phyloP scores from a whole-genome alignment of 2,797 vertebrate species.

The Pseudochaenichthys georgianus region DNA sequence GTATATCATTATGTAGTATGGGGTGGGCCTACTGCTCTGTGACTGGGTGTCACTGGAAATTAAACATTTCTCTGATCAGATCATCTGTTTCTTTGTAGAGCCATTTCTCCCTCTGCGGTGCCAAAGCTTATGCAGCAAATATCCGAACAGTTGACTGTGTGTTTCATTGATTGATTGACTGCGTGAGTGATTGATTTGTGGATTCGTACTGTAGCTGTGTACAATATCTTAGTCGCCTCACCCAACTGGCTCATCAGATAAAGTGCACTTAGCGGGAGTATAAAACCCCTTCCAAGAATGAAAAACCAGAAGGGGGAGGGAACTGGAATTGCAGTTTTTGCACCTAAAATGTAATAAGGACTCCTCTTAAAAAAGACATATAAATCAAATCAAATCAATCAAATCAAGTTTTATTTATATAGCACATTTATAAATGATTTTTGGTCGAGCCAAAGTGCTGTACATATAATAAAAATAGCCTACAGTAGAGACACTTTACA shows the following conservation, averaged over 20 bases:
- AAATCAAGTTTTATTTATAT: too few species aligned
- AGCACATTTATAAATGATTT: too few species aligned
- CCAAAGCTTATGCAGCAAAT: conserved; percentile 66
- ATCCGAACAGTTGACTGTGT: conserved; percentile 52
- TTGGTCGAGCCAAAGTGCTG: too few species aligned
- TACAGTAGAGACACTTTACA: too few species aligned
- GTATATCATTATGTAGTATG: neutral
- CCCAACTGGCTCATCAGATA: conserved; percentile 75
- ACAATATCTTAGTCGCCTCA: conserved; percentile 59
- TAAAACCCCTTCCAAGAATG: conserved; percentile 58
- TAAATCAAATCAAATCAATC: too few species aligned
- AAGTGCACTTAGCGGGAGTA: conserved; percentile 80
- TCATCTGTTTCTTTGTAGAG: conserved; percentile 28
- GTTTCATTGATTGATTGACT: conserved; percentile 68
- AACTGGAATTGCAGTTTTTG: conserved; percentile 48
- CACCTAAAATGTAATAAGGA: conserved; percentile 51
- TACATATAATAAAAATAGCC: too few species aligned
- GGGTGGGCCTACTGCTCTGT: neutral
- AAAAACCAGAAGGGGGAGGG: conserved; percentile 26
- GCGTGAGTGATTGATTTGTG: conserved; percentile 74
- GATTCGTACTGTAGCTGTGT: conserved; percentile 69
- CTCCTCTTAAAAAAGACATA: conserved; percentile 11
- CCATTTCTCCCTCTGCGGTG: conserved; percentile 16
- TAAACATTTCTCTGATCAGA: conserved; percentile 17
- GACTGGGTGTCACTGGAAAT: conserved; percentile 3